phyloP scores from a whole-genome alignment of 2,888 invertebrate species.

The Torymus texanus region DNA sequence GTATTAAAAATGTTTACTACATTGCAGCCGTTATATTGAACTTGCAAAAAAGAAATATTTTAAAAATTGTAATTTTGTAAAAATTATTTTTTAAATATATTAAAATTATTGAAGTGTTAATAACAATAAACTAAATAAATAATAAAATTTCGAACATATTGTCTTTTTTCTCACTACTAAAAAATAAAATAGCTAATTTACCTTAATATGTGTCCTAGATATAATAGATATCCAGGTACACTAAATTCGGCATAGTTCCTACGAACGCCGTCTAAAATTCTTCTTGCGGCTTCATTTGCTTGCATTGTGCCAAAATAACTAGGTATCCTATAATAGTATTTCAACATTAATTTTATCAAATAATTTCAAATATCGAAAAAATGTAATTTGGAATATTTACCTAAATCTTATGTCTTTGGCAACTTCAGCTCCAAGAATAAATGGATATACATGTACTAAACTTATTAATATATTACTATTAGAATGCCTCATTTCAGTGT shows the following conservation, averaged over 20 bases:
- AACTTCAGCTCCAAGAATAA: constrained; percentile 78
- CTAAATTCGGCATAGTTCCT: constrained; percentile 81
- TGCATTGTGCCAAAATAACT: constrained; percentile 82
- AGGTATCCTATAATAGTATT: constrained; percentile 76
- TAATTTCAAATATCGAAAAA: not conserved
- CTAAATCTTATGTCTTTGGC: constrained; percentile 78
- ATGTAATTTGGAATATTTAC: constrained; percentile 67
- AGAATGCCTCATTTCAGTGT: constrained; percentile 79
- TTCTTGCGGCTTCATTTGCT: constrained; percentile 78
- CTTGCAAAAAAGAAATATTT: no score
- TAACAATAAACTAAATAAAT: no score
- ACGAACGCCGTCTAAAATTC: constrained; percentile 80
- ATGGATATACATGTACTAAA: constrained; percentile 80
- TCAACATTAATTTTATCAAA: not conserved
- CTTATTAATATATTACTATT: constrained; percentile 79
- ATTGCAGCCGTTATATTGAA: not conserved
- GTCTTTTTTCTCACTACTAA: no score
- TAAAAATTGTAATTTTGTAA: no score
- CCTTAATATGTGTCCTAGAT: constrained; percentile 78
- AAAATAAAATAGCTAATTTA: constrained; percentile 54
- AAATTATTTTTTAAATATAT: no score
- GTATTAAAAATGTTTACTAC: constrained; percentile 1
- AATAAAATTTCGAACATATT: no score
- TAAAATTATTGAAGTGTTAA: no score
- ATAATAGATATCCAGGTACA: constrained; percentile 79